A percentile compares a stretch with the other conserved stretches of the same genome.
Conservation (phyloP, 1,140 invertebrate genomes). For the Littorina saxatilis region DNA sequence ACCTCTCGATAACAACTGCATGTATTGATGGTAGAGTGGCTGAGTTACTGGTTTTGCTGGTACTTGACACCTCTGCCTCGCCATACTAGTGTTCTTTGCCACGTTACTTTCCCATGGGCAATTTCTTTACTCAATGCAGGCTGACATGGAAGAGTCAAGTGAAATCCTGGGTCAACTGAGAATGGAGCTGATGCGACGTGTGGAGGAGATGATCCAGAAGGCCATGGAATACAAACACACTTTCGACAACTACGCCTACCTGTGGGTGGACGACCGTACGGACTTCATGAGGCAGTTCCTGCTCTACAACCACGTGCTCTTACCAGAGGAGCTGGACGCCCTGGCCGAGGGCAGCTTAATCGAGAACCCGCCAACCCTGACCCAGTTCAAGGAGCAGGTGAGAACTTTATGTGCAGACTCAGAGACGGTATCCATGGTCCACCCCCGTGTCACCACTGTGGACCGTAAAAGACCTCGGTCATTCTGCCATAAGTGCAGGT, state of each 20-base stretch:
- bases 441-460: no score
- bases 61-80: no score
- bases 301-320: slow-evolving; percentile 89
- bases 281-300: slow-evolving; percentile 93
- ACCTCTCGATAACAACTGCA: no score
- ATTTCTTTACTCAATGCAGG: no score
- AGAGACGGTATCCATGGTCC: no score
- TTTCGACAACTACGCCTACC: slow-evolving; percentile 80
- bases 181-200: slow-evolving; percentile 72
- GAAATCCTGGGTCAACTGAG: slow-evolving; percentile 74
- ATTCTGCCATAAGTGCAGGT: no score
- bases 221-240: slow-evolving; percentile 73
- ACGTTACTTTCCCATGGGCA: no score
- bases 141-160: slow-evolving; percentile 72
- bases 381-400: slow-evolving; percentile 91
- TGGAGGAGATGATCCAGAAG: slow-evolving; percentile 73
- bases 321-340: slow-evolving; percentile 89
- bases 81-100: no score
- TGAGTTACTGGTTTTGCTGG: no score
- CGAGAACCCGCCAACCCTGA: slow-evolving; percentile 86
- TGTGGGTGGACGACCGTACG: slow-evolving; percentile 93
- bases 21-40: no score
- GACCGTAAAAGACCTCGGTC: no score
- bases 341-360: slow-evolving; percentile 77
- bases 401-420: neutral